A percentile compares a stretch with the other conserved stretches of the same genome.
These are phyloP conservation scores for Phaetusa simplex DNA, from an alignment of 2,113 vertebrate genomes.

Conservation along the genomic window DNA sequence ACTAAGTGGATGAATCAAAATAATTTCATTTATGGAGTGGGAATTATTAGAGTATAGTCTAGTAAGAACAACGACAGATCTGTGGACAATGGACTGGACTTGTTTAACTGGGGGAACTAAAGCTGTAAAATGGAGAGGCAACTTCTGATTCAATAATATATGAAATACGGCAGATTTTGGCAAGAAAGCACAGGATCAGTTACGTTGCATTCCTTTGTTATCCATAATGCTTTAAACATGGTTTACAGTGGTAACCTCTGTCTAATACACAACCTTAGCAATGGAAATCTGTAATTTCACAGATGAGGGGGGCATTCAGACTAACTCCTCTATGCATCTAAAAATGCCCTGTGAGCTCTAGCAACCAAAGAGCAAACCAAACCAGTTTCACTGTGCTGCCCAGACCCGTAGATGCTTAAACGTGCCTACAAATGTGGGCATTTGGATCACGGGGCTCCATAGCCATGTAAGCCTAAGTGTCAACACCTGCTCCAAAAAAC, in stretches of 20 bases:
- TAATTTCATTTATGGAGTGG: not conserved
- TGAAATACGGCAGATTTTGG: not conserved
- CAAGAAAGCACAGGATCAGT: not conserved
- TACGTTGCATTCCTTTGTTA: not conserved
- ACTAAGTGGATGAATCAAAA: not conserved
- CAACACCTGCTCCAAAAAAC: not conserved
- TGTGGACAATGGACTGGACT: not conserved
- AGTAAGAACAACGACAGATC: not conserved
- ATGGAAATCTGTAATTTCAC: not conserved
- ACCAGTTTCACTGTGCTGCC: not conserved
- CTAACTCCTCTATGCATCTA: not conserved
- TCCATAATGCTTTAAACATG: not conserved
- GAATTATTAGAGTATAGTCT: not conserved
- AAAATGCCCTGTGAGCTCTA: not conserved
- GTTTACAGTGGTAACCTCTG: not conserved
- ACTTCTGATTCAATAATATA: not conserved
- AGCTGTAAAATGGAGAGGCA: not conserved
- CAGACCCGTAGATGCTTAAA: not conserved
- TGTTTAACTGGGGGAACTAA: not conserved
- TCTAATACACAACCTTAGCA: not conserved
- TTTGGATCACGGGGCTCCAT: not conserved
- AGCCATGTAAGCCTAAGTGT: not conserved
- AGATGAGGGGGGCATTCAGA: not conserved
- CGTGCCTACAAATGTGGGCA: not conserved
- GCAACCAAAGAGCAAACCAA: not conserved